Conservation (phyloP, 2,797 vertebrate genomes). For the Bradypodion pumilum region DNA sequence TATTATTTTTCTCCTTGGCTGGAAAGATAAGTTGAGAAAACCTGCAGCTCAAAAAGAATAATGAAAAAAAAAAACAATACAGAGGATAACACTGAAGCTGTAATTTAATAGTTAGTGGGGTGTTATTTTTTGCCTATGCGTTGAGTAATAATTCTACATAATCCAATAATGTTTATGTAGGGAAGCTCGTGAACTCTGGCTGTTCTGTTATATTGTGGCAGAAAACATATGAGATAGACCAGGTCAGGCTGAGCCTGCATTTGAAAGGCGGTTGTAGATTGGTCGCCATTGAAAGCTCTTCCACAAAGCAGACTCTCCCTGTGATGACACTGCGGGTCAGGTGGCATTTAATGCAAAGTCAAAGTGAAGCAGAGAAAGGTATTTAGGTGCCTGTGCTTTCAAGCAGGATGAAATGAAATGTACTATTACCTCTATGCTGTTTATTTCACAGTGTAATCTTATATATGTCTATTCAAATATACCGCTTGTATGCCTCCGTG, state of each 20-base stretch:
- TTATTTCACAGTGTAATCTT: background rate
- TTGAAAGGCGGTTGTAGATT: constrained; percentile 16
- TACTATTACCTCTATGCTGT: background rate
- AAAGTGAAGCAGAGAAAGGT: background rate
- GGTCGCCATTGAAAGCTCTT: background rate
- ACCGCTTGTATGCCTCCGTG: too few species aligned
- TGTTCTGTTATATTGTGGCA: constrained; percentile 41
- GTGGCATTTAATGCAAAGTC: background rate
- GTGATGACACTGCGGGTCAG: background rate
- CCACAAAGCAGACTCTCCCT: background rate
- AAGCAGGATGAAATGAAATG: background rate
- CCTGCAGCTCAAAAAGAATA: constrained; percentile 49
- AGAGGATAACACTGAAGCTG: constrained; percentile 47
- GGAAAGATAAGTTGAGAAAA: constrained; percentile 38
- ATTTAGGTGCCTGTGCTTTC: background rate
- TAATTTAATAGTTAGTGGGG: constrained; percentile 44
- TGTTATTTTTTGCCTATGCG: constrained; percentile 27
- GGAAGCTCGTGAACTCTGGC: constrained; percentile 45
- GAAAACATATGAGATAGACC: constrained; percentile 46
- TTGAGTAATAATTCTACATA: constrained; percentile 44
- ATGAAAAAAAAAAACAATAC: constrained; percentile 51
- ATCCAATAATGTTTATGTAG: constrained; percentile 59
- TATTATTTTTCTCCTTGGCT: constrained; percentile 35
- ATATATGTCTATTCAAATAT: background rate
- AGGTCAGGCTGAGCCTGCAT: constrained; percentile 40